Conservation (phyloP, 1,140 invertebrate genomes). For the Frieseomelitta varia region DNA sequence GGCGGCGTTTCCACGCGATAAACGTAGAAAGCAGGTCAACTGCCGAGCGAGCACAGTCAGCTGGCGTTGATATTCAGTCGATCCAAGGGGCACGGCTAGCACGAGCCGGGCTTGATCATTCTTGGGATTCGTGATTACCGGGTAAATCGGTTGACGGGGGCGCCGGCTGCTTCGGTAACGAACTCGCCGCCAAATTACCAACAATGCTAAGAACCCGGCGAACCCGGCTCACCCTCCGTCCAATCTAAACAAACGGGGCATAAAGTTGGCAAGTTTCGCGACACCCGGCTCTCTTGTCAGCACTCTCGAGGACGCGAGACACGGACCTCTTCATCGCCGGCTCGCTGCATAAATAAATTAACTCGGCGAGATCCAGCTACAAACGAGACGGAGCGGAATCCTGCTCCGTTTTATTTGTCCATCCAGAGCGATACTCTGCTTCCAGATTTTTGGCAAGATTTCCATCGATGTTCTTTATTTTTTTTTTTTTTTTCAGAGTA, state of each 20-base stretch:
- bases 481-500: too few species aligned
- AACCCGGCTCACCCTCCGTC: slow-evolving; percentile 73
- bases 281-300: slow-evolving; percentile 71
- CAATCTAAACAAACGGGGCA: slow-evolving; percentile 78
- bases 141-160: slow-evolving; percentile 55
- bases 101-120: slow-evolving; percentile 43
- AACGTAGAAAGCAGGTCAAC: slow-evolving; percentile 51
- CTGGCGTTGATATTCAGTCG: slow-evolving; percentile 50
- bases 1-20: neutral
- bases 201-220: slow-evolving; percentile 69
- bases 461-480: too few species aligned
- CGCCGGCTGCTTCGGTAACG: slow-evolving; percentile 59
- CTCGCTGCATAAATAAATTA: slow-evolving; percentile 72
- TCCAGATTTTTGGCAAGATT: too few species aligned
- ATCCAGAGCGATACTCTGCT: too few species aligned
- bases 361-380: neutral
- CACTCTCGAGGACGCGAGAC: slow-evolving; percentile 64
- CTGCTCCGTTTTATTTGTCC: neutral
- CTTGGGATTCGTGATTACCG: slow-evolving; percentile 58
- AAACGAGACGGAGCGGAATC: neutral
- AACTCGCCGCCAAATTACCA: slow-evolving; percentile 77
- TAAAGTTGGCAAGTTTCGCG: slow-evolving; percentile 78
- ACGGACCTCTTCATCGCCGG: slow-evolving; percentile 23
- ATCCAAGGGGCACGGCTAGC: slow-evolving; percentile 43
- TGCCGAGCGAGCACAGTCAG: slow-evolving; percentile 48